Conservation (phyloP, 2,888 invertebrate genomes). For the Volucella bombylans region DNA sequence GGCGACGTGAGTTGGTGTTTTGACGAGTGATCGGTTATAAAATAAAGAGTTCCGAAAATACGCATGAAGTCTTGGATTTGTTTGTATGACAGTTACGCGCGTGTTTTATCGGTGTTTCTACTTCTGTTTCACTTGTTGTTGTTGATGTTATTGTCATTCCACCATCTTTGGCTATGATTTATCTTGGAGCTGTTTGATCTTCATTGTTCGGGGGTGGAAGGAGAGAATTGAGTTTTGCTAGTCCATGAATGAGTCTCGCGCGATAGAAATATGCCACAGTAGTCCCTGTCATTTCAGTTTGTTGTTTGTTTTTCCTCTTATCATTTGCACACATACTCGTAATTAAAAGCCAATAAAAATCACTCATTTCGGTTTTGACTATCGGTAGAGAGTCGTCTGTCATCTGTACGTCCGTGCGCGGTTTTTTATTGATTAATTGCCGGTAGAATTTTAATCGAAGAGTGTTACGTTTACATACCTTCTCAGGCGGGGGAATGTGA, state of each 20-base stretch:
- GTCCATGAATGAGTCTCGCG: not conserved
- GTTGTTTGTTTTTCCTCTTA: slow-evolving; percentile 52
- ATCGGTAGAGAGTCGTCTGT: slow-evolving; percentile 29
- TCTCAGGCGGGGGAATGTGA: not conserved
- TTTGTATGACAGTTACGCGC: slow-evolving; percentile 32
- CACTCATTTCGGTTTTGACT: slow-evolving; percentile 46
- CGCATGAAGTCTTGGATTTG: not conserved
- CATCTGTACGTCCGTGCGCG: slow-evolving; percentile 20
- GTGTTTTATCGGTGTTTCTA: not conserved
- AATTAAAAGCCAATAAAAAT: slow-evolving; percentile 66
- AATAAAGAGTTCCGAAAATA: slow-evolving; percentile 1
- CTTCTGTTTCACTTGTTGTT: slow-evolving; percentile 12
- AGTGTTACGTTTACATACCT: slow-evolving; percentile 42
- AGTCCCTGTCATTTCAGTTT: not conserved
- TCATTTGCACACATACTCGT: slow-evolving; percentile 41
- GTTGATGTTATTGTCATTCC: too few relatives aligned
- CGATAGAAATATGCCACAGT: slow-evolving; percentile 23
- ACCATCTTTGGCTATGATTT: slow-evolving; percentile 8
- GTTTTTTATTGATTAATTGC: slow-evolving; percentile 58
- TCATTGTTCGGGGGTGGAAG: not conserved
- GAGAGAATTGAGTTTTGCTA: not conserved
- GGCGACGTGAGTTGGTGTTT: slow-evolving; percentile 26
- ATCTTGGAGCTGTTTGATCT: slow-evolving; percentile 9
- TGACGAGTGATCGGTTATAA: not conserved
- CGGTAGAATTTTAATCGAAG: slow-evolving; percentile 66